Evolutionary conservation across 1,140 invertebrate species (phyloP).

Genomic region (Bombus confusus): DNA sequence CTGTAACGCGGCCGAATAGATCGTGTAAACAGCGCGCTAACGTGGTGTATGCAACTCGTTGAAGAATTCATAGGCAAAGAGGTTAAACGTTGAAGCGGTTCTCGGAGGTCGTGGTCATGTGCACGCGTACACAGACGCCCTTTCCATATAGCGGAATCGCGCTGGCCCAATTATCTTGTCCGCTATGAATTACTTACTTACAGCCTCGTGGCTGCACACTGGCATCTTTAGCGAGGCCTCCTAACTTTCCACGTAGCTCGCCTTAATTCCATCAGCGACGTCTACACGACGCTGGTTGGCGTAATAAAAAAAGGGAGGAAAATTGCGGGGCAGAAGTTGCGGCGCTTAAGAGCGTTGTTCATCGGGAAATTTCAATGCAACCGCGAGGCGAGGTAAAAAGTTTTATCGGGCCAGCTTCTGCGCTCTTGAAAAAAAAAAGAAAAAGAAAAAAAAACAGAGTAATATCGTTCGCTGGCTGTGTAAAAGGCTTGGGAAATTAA

Average conservation of each 20-base stretch:
- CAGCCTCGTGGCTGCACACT: constrained; percentile 18
- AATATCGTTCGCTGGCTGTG: no score
- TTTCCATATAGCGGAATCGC: constrained; percentile 48
- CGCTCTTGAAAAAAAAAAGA: no score
- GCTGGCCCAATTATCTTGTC: constrained; percentile 71
- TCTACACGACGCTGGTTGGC: not conserved
- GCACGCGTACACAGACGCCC: not conserved
- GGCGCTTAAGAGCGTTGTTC: not conserved
- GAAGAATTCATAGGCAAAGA: constrained; percentile 52
- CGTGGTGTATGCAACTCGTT: constrained; percentile 44
- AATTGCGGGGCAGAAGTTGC: no score
- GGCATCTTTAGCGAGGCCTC: constrained; percentile 17
- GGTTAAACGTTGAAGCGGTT: constrained; percentile 32
- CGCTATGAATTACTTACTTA: constrained; percentile 69
- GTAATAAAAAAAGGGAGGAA: not conserved
- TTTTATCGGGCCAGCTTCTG: no score
- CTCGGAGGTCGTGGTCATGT: not conserved
- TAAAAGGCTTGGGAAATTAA: not conserved
- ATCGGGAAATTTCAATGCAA: not conserved
- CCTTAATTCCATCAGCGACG: constrained; percentile 29
- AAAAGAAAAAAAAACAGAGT: no score
- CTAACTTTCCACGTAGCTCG: constrained; percentile 47
- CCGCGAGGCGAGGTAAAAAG: not conserved
- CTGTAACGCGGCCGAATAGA: constrained; percentile 44
- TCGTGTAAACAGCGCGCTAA: constrained; percentile 40